Evolutionary conservation across 2,113 vertebrate species (phyloP), one percentile per base, ranked within the genome.

Genomic region (Anseranas semipalmata): DNA sequence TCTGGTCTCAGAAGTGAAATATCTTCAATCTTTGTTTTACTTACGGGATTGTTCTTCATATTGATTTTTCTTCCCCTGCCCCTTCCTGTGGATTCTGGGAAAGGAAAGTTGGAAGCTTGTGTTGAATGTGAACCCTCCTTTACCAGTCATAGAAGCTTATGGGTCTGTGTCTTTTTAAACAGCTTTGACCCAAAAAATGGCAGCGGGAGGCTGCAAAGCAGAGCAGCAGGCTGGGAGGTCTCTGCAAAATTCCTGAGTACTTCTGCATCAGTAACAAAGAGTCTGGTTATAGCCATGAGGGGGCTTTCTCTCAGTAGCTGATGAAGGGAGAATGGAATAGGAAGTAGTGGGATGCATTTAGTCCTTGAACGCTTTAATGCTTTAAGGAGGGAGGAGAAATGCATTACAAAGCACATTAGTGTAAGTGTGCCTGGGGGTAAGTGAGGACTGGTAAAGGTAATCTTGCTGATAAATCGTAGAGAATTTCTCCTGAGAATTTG

Each of bases 351-450:
- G 63, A 45, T 91, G 72, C 48, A 83, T 88, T 81, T 62, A 50
- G 48, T 71, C 81, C 48, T 89, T 87, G 52, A 68, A 33, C 72
- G 39, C 65, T 81, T 46, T 90, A 85, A 65, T 74, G 41, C 53
- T 48, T 89, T 74, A 75, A 75, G 90, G 41, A n/a, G 33, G 12
- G 24, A 37, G 9, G 73, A 37, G 35, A 77, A 72, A 88, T 70
- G 67, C 72, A 8, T 32, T 86, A 58, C n/a, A 58, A 75, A 80
- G 37, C 22, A 39, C 0, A 3, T 32, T 65, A 43, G 30, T 52
- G 13, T 66, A 76, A 75, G 67, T 70, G 95, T 94, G 72, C 75
- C 85, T 93, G 88, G 77, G 62, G 67, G 35, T 91, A 83, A 90
- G 53, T 28, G 59, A 53, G 58, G 63, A 30, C 35, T 88, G 45